Evolutionary conservation across 92 coral and sea anemone genomes (phyloP).

Genomic region (Epizoanthus illoricatus): DNA sequence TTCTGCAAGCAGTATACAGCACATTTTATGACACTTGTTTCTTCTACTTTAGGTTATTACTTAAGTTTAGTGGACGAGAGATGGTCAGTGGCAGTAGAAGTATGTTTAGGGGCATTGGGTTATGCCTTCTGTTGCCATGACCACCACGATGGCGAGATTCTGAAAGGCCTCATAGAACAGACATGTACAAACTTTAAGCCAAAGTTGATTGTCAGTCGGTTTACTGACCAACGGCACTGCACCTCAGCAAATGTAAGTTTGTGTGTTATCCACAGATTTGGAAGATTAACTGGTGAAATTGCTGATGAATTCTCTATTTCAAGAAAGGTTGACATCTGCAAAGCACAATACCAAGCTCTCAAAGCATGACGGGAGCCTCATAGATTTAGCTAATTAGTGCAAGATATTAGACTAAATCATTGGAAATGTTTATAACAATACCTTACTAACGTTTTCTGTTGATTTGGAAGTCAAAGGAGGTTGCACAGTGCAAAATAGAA

Average conservation of each 20-base stretch:
- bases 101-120: conserved; percentile 8
- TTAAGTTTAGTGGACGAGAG: background rate
- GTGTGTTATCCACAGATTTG: background rate
- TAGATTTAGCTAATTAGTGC: too few species aligned
- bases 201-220: conserved; percentile 1
- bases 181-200: conserved; percentile 10
- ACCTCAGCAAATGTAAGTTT: conserved; percentile 3
- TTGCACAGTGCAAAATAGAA: too few species aligned
- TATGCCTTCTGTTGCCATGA: conserved; percentile 18
- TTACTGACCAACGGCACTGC: background rate
- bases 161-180: background rate
- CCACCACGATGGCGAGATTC: background rate
- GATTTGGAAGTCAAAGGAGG: too few species aligned
- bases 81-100: conserved; percentile 8
- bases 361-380: too few species aligned
- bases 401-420: too few species aligned
- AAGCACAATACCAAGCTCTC: too few species aligned
- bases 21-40: too few species aligned
- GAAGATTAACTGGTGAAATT: background rate
- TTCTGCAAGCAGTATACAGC: too few species aligned
- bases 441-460: too few species aligned
- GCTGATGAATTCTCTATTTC: too few species aligned
- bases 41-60: background rate
- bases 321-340: too few species aligned
- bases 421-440: too few species aligned